Evolutionary conservation across 2,888 invertebrate genomes (phyloP).

Genomic region (Meliscaeva auricollis): DNA sequence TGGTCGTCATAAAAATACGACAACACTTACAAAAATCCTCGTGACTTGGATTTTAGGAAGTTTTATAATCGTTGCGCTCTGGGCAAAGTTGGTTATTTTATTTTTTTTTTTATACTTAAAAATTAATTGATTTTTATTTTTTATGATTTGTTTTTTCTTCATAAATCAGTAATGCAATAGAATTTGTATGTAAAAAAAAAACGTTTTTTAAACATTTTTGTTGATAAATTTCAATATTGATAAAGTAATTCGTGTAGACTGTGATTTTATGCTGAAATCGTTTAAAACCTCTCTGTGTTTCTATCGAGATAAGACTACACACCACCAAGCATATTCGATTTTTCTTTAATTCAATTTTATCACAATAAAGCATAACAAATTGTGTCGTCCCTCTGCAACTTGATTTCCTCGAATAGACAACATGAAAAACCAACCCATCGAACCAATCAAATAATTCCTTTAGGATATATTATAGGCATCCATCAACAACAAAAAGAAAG

Average conservation of each 20-base stretch:
- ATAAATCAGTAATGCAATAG: no score
- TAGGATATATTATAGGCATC: not conserved
- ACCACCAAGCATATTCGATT: no score
- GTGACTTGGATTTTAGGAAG: slow-evolving; percentile 1
- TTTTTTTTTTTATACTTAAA: not conserved
- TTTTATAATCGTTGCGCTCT: no score
- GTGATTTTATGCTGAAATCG: no score
- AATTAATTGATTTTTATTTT: slow-evolving; percentile 9
- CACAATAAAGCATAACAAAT: not conserved
- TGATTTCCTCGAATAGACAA: no score
- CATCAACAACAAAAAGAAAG: not conserved
- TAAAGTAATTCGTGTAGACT: not conserved
- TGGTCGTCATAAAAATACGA: slow-evolving; percentile 61
- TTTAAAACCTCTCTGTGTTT: not conserved
- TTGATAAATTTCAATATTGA: not conserved
- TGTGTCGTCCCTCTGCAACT: no score
- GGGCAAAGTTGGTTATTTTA: slow-evolving; percentile 23
- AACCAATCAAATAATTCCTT: slow-evolving; percentile 12
- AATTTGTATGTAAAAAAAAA: no score
- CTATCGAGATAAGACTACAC: not conserved
- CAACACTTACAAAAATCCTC: slow-evolving; percentile 22
- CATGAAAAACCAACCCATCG: not conserved
- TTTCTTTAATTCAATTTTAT: slow-evolving; percentile 6
- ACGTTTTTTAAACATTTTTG: not conserved
- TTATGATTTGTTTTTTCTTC: not conserved